phyloP scores from a whole-genome alignment of 2,888 invertebrate species.

The Caenorhabditis sulstoni region DNA sequence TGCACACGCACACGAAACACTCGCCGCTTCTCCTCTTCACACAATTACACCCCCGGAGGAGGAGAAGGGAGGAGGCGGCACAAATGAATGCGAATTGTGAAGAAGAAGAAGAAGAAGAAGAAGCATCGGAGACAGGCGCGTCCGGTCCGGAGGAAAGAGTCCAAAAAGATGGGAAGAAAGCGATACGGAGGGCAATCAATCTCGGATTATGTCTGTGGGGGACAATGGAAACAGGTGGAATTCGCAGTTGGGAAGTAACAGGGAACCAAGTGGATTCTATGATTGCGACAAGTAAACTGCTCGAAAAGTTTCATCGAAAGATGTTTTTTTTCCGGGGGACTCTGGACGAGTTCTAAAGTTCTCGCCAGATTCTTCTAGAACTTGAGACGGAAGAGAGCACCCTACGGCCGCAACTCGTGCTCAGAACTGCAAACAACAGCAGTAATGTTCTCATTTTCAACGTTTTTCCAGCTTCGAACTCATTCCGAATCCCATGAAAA shows the following conservation, averaged over 20 bases:
- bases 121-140: conserved; percentile 33
- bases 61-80: conserved; percentile 32
- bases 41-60: conserved; percentile 31
- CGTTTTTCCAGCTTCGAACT: background rate
- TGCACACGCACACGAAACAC: conserved; percentile 49
- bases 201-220: background rate
- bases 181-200: conserved; percentile 2
- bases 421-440: background rate
- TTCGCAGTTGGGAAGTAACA: too few species aligned
- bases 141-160: conserved; percentile 11
- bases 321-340: too few species aligned
- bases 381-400: too few species aligned
- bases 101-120: too few species aligned
- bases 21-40: conserved; percentile 1
- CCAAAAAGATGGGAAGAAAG: conserved; percentile 42
- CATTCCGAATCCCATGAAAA: background rate
- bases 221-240: conserved; percentile 11
- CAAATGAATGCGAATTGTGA: conserved; percentile 11
- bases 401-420: too few species aligned
- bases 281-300: background rate
- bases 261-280: too few species aligned
- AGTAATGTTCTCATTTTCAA: background rate
- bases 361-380: too few species aligned
- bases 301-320: background rate
- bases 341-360: too few species aligned